phyloP scores from a whole-genome alignment of 2,888 invertebrate species.

The Hofmannophila pseudospretella region DNA sequence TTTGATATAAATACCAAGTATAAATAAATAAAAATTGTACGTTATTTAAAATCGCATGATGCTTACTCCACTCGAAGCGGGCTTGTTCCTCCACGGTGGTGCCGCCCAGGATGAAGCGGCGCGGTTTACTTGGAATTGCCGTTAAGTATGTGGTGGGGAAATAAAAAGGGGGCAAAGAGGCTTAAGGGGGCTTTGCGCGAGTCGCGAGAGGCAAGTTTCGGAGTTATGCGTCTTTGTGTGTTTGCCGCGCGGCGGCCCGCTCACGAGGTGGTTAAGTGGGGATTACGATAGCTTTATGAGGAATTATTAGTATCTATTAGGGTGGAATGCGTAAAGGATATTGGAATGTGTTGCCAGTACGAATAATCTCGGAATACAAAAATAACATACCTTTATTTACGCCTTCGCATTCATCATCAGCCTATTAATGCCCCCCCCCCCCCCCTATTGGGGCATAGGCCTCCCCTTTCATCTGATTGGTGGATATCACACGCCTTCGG shows the following conservation, averaged over 20 bases:
- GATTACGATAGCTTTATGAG: constrained; percentile 41
- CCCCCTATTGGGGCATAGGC: too few relatives aligned
- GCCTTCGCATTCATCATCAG: too few relatives aligned
- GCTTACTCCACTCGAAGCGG: too few relatives aligned
- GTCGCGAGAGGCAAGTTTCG: constrained; percentile 50
- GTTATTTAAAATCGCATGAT: too few relatives aligned
- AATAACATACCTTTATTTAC: too few relatives aligned
- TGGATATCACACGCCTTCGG: too few relatives aligned
- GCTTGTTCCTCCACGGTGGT: too few relatives aligned
- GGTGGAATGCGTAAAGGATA: constrained; percentile 6
- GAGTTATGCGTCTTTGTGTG: constrained; percentile 52
- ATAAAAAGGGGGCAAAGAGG: constrained; percentile 63
- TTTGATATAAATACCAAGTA: too few relatives aligned
- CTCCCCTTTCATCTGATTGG: too few relatives aligned
- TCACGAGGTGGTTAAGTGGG: constrained; percentile 58
- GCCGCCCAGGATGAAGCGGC: constrained; percentile 41
- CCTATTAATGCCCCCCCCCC: too few relatives aligned
- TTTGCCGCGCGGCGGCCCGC: constrained; percentile 56
- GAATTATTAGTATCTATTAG: constrained; percentile 17
- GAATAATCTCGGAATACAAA: too few relatives aligned
- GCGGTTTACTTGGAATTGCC: constrained; percentile 52
- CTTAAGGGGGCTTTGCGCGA: constrained; percentile 59
- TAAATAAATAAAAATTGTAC: too few relatives aligned
- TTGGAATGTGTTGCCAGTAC: neutral
- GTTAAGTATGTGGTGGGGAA: constrained; percentile 67